These are phyloP conservation scores for Agrotis clavis DNA, from an alignment of 2,888 invertebrate genomes.

Conservation along the genomic window DNA sequence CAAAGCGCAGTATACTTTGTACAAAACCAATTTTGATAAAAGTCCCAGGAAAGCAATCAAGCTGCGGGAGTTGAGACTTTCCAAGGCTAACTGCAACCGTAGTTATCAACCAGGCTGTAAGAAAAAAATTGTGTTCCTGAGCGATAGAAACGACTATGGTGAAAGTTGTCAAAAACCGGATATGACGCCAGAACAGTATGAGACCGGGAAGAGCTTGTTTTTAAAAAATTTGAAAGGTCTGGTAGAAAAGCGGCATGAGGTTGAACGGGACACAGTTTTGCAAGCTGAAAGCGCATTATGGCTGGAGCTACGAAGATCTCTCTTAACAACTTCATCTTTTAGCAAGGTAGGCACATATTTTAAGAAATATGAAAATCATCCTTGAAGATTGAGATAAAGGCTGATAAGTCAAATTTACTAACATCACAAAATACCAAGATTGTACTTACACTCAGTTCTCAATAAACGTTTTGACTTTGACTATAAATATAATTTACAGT, in stretches of 20 bases:
- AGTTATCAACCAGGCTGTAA: background rate
- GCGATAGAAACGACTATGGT: background rate
- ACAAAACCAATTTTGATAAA: background rate
- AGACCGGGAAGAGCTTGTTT: background rate
- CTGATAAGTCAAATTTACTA: too few relatives aligned
- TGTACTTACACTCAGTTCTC: background rate
- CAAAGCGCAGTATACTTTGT: background rate
- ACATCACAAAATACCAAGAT: too few relatives aligned
- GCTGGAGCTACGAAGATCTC: slow-evolving; percentile 1
- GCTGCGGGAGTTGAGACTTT: background rate
- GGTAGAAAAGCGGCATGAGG: background rate
- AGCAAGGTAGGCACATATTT: background rate
- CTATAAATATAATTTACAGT: too few relatives aligned
- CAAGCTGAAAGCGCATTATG: slow-evolving; percentile 9
- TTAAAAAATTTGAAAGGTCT: background rate
- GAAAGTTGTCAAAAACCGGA: background rate
- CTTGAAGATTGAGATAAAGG: background rate
- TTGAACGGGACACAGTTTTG: background rate
- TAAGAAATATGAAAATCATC: background rate
- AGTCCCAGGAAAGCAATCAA: background rate
- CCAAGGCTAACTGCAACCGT: background rate
- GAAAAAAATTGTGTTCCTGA: background rate
- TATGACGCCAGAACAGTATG: too few relatives aligned
- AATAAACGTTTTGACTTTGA: too few relatives aligned
- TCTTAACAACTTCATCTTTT: slow-evolving; percentile 2